These are phyloP conservation scores for Chrysotoxum bicinctum DNA, from an alignment of 2,888 invertebrate species.

Conservation along the genomic window DNA sequence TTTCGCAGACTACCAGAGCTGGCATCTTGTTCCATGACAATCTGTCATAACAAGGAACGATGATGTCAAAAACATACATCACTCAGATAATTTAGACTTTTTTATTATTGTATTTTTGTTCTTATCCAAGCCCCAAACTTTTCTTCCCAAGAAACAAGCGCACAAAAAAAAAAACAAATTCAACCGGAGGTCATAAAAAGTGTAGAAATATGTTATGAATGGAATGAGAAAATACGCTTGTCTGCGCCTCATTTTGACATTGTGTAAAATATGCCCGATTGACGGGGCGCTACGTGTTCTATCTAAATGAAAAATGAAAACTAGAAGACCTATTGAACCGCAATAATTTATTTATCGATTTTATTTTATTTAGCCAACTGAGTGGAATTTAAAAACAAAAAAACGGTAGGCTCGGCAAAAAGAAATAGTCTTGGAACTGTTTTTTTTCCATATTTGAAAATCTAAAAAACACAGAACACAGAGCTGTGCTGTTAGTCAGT, in stretches of 20 bases:
- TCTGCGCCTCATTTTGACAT: constrained; percentile 23
- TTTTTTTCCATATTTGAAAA: constrained; percentile 7
- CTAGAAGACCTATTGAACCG: constrained; percentile 50
- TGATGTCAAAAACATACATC: constrained; percentile 36
- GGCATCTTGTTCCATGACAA: constrained; percentile 50
- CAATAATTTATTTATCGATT: constrained; percentile 68
- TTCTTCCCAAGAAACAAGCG: neutral
- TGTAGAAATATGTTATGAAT: constrained; percentile 56
- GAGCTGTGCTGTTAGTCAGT: neutral
- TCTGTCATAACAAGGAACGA: constrained; percentile 39
- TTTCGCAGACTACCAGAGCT: constrained; percentile 19
- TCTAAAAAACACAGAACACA: neutral
- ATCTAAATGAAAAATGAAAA: neutral
- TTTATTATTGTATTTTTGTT: neutral
- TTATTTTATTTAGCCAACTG: constrained; percentile 56
- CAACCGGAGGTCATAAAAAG: constrained; percentile 34
- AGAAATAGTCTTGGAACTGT: neutral
- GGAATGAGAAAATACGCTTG: constrained; percentile 49
- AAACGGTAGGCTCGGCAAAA: neutral
- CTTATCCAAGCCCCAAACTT: neutral
- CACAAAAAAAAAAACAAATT: neutral
- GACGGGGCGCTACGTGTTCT: neutral
- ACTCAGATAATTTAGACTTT: constrained; percentile 35
- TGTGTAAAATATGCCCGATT: constrained; percentile 3
- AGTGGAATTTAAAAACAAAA: constrained; percentile 24